Evolutionary conservation across 2,113 vertebrate species (phyloP).

Genomic region (Leiothrix lutea): DNA sequence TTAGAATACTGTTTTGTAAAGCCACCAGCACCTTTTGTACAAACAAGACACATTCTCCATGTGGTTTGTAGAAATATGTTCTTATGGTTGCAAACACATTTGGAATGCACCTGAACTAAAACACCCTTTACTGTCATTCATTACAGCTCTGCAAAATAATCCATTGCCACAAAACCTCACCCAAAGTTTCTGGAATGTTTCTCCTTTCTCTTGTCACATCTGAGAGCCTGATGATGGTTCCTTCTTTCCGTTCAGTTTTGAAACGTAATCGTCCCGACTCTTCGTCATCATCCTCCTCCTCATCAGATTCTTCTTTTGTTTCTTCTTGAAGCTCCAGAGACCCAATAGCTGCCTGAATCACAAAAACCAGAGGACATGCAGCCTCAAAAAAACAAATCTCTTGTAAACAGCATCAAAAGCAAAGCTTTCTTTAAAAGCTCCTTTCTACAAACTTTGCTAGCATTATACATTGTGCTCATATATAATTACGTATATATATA

Average conservation of each 20-base stretch:
- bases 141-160: background rate
- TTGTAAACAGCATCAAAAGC: background rate
- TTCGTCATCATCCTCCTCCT: constrained; percentile 92
- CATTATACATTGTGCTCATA: background rate
- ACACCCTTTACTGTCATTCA: background rate
- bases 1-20: background rate
- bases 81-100: background rate
- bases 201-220: constrained; percentile 87
- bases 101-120: background rate
- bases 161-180: constrained; percentile 66
- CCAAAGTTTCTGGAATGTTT: constrained; percentile 96
- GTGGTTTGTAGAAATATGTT: background rate
- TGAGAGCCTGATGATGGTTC: constrained; percentile 87
- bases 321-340: constrained; percentile 76
- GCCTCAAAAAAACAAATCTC: background rate
- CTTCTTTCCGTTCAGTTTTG: constrained; percentile 94
- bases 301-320: constrained; percentile 84
- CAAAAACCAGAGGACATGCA: background rate
- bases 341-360: constrained; percentile 79
- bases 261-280: constrained; percentile 91
- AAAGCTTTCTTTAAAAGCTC: background rate
- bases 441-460: background rate
- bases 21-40: background rate
- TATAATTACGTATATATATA: background rate
- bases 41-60: fast-evolving